These are phyloP conservation scores for Neolamprologus caudopunctatus DNA, from an alignment of 2,113 vertebrate genomes.

Conservation along the genomic window DNA sequence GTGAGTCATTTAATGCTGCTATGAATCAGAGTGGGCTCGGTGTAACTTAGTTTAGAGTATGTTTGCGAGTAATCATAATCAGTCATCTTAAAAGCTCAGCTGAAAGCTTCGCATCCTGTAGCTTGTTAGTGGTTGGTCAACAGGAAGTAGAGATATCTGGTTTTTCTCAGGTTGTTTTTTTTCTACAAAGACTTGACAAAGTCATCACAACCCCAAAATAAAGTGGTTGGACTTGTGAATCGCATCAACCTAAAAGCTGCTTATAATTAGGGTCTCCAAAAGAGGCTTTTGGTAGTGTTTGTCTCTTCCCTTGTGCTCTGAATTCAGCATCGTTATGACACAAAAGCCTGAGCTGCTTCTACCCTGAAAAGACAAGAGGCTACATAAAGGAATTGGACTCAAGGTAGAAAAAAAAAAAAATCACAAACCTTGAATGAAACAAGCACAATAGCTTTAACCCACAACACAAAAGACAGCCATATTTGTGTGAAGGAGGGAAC, in stretches of 20 bases:
- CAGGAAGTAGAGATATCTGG: not conserved
- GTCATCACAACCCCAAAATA: not conserved
- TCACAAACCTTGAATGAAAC: constrained; percentile 11
- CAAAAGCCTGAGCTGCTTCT: constrained; percentile 42
- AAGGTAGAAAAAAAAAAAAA: not conserved
- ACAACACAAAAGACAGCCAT: constrained; percentile 32
- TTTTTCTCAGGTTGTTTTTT: not conserved
- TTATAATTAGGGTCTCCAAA: constrained; percentile 33
- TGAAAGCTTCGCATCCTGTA: not conserved
- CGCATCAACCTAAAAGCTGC: not conserved
- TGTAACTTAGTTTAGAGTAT: not conserved
- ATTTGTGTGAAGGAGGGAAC: constrained; percentile 9
- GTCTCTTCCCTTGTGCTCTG: constrained; percentile 1
- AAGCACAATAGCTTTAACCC: constrained; percentile 18
- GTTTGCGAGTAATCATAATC: not conserved
- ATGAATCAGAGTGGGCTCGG: not conserved
- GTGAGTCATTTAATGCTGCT: not conserved
- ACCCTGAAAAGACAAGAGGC: constrained; percentile 36
- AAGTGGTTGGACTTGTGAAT: not conserved
- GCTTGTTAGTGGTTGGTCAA: not conserved
- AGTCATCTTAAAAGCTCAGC: not conserved
- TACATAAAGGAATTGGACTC: constrained; percentile 16
- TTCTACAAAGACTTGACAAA: not conserved
- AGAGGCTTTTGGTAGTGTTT: constrained; percentile 13
- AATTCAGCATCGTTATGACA: not conserved